phyloP scores from a whole-genome alignment of 2,888 invertebrate species.

The Lacanobia oleracea region DNA sequence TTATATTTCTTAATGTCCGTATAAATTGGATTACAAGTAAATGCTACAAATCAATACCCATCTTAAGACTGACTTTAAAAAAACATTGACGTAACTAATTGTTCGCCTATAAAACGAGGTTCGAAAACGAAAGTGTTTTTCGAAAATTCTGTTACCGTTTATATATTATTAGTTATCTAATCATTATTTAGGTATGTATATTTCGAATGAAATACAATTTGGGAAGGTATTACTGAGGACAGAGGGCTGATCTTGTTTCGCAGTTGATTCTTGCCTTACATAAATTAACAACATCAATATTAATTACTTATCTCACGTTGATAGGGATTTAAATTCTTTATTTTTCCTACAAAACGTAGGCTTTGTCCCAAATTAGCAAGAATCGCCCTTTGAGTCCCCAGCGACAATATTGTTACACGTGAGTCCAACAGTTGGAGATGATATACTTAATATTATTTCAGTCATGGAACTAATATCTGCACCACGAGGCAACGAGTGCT shows the following conservation, averaged over 20 bases:
- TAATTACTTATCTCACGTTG: slow-evolving; percentile 30
- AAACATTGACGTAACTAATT: slow-evolving; percentile 69
- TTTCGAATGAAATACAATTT: slow-evolving; percentile 70
- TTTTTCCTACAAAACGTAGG: slow-evolving; percentile 36
- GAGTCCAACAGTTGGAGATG: slow-evolving; percentile 67
- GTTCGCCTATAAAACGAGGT: slow-evolving; percentile 71
- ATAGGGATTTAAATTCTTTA: slow-evolving; percentile 36
- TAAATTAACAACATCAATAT: slow-evolving; percentile 45
- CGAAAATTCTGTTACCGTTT: slow-evolving; percentile 72
- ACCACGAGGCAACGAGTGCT: slow-evolving; percentile 69
- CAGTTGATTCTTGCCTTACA: slow-evolving; percentile 27
- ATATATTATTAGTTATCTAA: slow-evolving; percentile 75
- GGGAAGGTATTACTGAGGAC: slow-evolving; percentile 58
- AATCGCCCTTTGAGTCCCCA: slow-evolving; percentile 51
- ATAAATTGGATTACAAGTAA: slow-evolving; percentile 53
- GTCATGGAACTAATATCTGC: slow-evolving; percentile 71
- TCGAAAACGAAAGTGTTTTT: slow-evolving; percentile 72
- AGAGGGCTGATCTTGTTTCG: slow-evolving; percentile 39
- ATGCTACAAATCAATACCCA: slow-evolving; percentile 67
- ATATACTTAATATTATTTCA: slow-evolving; percentile 72
- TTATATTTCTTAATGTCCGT: slow-evolving; percentile 30
- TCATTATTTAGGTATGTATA: slow-evolving; percentile 71
- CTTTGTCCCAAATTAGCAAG: slow-evolving; percentile 29
- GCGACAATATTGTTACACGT: slow-evolving; percentile 70
- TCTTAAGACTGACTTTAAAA: slow-evolving; percentile 63